Conservation (phyloP, 2,888 invertebrate genomes). For the Oligia latruncula region DNA sequence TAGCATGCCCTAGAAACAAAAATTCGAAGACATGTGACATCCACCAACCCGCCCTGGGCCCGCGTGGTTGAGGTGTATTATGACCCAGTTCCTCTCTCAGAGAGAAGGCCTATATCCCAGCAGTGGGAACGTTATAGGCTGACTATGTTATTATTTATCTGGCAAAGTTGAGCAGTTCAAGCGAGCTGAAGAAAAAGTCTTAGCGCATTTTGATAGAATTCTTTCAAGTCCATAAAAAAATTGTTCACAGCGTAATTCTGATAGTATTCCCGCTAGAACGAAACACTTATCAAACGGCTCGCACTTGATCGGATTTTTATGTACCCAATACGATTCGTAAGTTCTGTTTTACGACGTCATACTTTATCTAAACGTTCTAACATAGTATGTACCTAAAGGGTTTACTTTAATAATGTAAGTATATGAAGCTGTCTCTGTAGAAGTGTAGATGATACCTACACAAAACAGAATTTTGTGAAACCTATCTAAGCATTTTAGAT, state of each 20-base stretch:
- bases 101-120: neutral
- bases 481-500: neutral
- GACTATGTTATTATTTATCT: no score
- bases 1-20: neutral
- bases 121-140: neutral
- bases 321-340: constrained; percentile 36
- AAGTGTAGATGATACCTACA: neutral
- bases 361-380: constrained; percentile 15
- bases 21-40: neutral
- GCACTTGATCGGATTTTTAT: constrained; percentile 51
- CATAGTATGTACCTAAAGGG: neutral
- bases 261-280: constrained; percentile 16
- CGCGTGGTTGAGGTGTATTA: neutral
- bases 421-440: neutral
- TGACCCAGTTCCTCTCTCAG: neutral
- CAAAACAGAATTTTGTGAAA: no score
- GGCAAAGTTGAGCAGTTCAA: neutral
- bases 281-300: constrained; percentile 42
- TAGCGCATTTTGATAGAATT: neutral
- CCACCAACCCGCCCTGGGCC: neutral
- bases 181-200: neutral
- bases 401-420: neutral
- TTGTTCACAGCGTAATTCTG: constrained; percentile 16
- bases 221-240: constrained; percentile 17
- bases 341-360: constrained; percentile 23